Percentiles rank a stretch among this genome's conserved stretches.
Evolutionary conservation across 2,113 vertebrate genomes (phyloP).

Genomic region (Struthidea cinerea): DNA sequence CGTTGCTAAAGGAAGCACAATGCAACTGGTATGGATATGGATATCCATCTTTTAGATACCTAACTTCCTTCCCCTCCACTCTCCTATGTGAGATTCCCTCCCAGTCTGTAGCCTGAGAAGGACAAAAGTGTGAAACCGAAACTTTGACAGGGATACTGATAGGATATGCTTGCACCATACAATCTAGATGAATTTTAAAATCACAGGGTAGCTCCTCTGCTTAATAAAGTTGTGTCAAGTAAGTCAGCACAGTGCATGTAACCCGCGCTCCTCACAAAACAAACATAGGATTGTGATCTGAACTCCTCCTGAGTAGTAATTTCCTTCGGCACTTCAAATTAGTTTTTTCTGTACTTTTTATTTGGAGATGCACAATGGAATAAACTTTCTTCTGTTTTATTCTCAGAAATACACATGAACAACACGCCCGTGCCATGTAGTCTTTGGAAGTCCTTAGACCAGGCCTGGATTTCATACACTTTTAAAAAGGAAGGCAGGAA

Average conservation of each 20-base stretch:
- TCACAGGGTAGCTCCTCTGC: background rate
- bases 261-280: background rate
- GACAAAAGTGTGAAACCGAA: background rate
- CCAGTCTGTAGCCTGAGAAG: background rate
- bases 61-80: background rate
- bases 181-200: background rate
- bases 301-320: background rate
- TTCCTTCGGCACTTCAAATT: background rate
- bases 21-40: background rate
- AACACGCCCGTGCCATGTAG: background rate
- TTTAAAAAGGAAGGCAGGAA: background rate
- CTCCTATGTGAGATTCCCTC: background rate
- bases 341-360: background rate
- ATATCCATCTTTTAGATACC: background rate
- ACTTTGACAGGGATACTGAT: background rate
- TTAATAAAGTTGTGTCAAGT: fast-evolving
- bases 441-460: background rate
- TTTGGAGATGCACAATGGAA: background rate
- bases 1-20: background rate
- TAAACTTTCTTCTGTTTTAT: background rate
- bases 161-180: background rate
- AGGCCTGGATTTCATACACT: background rate
- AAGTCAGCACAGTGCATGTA: background rate
- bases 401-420: background rate
- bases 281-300: background rate